A percentile compares a stretch with the other conserved stretches of the same genome.
These are phyloP conservation scores for Papilio dardanus DNA, from an alignment of 1,140 invertebrate genomes.

Conservation along the genomic window DNA sequence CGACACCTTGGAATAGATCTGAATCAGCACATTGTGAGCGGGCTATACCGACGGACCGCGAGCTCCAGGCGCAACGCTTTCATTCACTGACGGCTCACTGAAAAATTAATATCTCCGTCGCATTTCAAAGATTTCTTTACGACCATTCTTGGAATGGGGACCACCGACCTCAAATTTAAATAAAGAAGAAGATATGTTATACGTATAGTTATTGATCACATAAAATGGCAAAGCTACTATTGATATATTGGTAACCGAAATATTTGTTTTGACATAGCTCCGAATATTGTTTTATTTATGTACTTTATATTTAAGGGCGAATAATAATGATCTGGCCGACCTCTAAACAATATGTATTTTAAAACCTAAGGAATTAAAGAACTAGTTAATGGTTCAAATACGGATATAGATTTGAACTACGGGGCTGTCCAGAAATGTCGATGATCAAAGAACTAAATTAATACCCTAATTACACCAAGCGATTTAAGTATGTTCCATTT, in stretches of 20 bases:
- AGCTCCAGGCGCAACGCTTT: conserved; percentile 26
- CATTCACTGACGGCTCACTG: conserved; percentile 22
- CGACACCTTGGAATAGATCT: conserved; percentile 52
- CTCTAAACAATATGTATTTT: too few relatives aligned
- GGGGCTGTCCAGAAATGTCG: too few relatives aligned
- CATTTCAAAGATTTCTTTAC: conserved; percentile 14
- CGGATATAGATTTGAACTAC: too few relatives aligned
- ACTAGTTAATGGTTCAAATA: too few relatives aligned
- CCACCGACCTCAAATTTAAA: not conserved
- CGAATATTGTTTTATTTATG: too few relatives aligned
- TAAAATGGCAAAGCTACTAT: not conserved
- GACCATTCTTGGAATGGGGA: not conserved
- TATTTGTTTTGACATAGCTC: too few relatives aligned
- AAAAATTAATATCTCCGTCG: conserved; percentile 27
- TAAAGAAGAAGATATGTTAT: not conserved
- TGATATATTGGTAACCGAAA: too few relatives aligned
- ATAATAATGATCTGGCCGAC: too few relatives aligned
- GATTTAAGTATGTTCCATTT: not conserved
- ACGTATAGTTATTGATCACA: not conserved
- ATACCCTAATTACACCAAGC: not conserved
- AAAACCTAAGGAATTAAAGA: too few relatives aligned
- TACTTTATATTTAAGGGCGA: too few relatives aligned
- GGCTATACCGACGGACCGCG: conserved; percentile 24
- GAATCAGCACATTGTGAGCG: conserved; percentile 45
- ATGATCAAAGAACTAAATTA: not conserved